Evolutionary conservation across 2,113 vertebrate genomes (phyloP).

Genomic region (Oncorhynchus kisutch): DNA sequence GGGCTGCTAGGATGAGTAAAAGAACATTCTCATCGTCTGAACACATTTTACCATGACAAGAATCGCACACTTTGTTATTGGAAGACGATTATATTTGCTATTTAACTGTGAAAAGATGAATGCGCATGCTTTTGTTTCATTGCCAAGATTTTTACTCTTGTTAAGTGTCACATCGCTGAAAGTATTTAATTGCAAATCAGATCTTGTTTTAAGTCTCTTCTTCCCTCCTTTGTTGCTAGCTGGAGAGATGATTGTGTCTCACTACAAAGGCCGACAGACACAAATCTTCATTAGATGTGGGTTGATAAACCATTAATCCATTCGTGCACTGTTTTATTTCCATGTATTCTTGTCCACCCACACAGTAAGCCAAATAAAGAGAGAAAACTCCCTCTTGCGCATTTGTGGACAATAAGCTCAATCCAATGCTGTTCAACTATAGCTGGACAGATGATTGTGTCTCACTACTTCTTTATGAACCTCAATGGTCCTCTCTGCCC

Average conservation of each 20-base stretch:
- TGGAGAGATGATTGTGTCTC: constrained; percentile 63
- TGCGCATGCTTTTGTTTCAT: constrained; percentile 46
- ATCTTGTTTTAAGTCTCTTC: constrained; percentile 47
- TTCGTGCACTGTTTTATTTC: constrained; percentile 60
- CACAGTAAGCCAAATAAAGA: constrained; percentile 48
- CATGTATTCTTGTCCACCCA: constrained; percentile 57
- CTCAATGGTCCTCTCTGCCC: constrained; percentile 20
- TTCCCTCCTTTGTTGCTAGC: constrained; percentile 44
- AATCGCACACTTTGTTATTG: constrained; percentile 16
- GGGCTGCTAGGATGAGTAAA: neutral
- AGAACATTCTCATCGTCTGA: neutral
- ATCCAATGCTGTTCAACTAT: constrained; percentile 1
- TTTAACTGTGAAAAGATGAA: constrained; percentile 28
- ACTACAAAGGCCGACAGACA: constrained; percentile 53
- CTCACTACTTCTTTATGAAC: neutral
- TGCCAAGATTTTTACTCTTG: constrained; percentile 34
- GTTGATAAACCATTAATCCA: constrained; percentile 67
- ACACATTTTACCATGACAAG: constrained; percentile 9
- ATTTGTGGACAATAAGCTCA: constrained; percentile 47
- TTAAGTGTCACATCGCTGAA: constrained; percentile 26
- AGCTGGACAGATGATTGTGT: too few relatives aligned
- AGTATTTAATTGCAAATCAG: constrained; percentile 57
- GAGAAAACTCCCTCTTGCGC: constrained; percentile 43
- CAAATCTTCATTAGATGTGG: constrained; percentile 70
- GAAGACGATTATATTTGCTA: neutral